Evolutionary conservation across 1,140 invertebrate species (phyloP).

Genomic region (Adelges cooleyi): DNA sequence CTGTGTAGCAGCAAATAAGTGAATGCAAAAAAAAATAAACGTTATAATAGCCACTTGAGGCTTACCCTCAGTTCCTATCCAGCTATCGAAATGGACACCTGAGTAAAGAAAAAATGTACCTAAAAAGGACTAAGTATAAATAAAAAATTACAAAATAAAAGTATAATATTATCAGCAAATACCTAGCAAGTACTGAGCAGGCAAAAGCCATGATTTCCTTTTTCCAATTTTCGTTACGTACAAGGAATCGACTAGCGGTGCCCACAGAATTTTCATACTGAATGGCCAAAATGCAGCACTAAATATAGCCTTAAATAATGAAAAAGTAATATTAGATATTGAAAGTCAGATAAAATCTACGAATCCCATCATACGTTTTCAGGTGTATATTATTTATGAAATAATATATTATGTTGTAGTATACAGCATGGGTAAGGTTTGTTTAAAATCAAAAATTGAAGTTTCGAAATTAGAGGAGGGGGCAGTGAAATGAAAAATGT

Average conservation of each 20-base stretch:
- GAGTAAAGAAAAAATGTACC: not conserved
- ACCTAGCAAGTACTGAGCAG: constrained; percentile 75
- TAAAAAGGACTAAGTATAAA: too few species aligned
- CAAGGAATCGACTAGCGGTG: constrained; percentile 89
- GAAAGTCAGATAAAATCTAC: not conserved
- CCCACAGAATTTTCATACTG: constrained; percentile 94
- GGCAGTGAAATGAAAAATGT: not conserved
- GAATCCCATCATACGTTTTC: too few species aligned
- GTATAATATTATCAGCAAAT: too few species aligned
- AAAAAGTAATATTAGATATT: too few species aligned
- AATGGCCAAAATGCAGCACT: constrained; percentile 98
- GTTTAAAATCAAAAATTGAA: not conserved
- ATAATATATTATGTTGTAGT: too few species aligned
- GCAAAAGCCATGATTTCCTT: constrained; percentile 94
- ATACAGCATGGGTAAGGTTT: too few species aligned
- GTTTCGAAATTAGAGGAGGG: not conserved
- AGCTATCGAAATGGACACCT: constrained; percentile 35
- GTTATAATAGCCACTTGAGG: constrained; percentile 76
- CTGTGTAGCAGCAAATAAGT: constrained; percentile 95
- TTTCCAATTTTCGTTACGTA: constrained; percentile 74
- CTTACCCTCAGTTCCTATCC: constrained; percentile 35
- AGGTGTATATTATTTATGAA: too few species aligned
- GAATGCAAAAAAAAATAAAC: constrained; percentile 76
- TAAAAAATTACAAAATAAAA: too few species aligned
- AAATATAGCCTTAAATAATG: constrained; percentile 81